Percentiles rank a stretch among this genome's conserved stretches.
Conservation (phyloP, 2,113 vertebrate genomes). For the Globicephala melas region DNA sequence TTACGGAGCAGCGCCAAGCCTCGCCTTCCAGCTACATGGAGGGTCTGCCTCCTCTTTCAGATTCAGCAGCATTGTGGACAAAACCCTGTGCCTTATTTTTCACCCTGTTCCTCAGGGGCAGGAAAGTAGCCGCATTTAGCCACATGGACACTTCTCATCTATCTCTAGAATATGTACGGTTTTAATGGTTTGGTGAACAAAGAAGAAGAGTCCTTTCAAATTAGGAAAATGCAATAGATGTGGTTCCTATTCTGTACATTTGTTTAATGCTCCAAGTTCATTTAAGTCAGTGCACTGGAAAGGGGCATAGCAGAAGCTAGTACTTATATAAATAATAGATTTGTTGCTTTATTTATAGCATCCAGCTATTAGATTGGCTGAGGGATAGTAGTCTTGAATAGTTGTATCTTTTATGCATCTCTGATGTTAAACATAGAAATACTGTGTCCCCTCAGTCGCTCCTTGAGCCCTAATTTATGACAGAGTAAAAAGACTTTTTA, state of each 20-base stretch:
- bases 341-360: constrained; percentile 45
- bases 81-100: background rate
- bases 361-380: constrained; percentile 36
- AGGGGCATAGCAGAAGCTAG: background rate
- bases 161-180: background rate
- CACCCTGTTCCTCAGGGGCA: background rate
- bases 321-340: constrained; percentile 40
- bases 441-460: background rate
- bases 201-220: background rate
- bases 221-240: background rate
- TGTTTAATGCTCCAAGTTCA: background rate
- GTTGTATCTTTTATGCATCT: constrained; percentile 44
- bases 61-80: background rate
- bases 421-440: constrained; percentile 37
- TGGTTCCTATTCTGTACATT: background rate
- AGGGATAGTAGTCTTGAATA: constrained; percentile 52
- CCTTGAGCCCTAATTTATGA: constrained; percentile 41
- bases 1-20: no score
- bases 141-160: background rate
- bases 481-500: constrained; percentile 38
- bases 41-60: background rate
- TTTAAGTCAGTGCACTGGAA: background rate
- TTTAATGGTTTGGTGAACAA: background rate
- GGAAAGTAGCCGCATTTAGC: background rate
- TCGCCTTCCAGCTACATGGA: background rate